Conservation (phyloP, 2,888 invertebrate species). For the Junonia oenone region DNA sequence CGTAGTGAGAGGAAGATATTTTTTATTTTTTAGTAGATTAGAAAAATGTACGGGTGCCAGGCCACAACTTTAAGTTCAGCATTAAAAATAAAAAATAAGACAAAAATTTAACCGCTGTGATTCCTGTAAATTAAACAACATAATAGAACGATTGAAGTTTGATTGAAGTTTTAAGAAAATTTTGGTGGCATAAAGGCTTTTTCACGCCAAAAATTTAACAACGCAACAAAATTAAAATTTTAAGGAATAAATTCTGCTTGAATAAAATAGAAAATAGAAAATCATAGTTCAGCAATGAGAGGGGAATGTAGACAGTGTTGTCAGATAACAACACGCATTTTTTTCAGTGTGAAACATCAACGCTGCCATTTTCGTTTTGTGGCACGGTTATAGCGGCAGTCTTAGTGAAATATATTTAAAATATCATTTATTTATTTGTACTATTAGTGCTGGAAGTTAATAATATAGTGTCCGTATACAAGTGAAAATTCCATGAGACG, state of each 20-base stretch:
- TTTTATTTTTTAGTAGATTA: too few relatives aligned
- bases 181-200: too few relatives aligned
- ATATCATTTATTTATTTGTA: conserved; percentile 43
- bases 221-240: too few relatives aligned
- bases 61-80: too few relatives aligned
- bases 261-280: neutral
- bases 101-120: too few relatives aligned
- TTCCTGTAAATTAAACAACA: too few relatives aligned
- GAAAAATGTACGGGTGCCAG: too few relatives aligned
- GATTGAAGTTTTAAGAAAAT: too few relatives aligned
- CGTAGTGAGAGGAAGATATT: too few relatives aligned
- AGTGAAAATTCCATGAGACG: conserved; percentile 40
- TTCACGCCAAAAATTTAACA: too few relatives aligned
- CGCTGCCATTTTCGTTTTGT: conserved; percentile 80
- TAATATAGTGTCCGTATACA: conserved; percentile 42
- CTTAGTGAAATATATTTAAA: conserved; percentile 50
- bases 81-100: too few relatives aligned
- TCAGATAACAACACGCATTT: conserved; percentile 25
- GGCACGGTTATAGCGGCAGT: conserved; percentile 69
- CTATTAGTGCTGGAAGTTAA: conserved; percentile 43
- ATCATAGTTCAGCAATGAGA: neutral
- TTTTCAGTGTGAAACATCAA: conserved; percentile 36
- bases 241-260: neutral
- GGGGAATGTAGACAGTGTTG: conserved; percentile 7
- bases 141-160: too few relatives aligned